These are phyloP conservation scores for Drosophila kikkawai DNA, from an alignment of 1,140 invertebrate species.

Conservation along the genomic window DNA sequence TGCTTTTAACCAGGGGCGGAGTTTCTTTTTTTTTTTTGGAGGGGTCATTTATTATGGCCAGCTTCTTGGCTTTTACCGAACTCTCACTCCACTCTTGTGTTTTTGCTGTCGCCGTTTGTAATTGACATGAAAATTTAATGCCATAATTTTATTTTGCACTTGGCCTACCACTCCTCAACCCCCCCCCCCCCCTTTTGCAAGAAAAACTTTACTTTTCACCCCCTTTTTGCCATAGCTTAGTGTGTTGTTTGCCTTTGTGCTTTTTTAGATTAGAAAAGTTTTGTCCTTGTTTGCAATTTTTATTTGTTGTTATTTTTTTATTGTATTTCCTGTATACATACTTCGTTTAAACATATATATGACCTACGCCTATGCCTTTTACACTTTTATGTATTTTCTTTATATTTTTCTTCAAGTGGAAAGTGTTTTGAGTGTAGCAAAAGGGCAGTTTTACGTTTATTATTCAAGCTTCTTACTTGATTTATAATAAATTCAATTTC, in stretches of 20 bases:
- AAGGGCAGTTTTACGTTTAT: constrained; percentile 8
- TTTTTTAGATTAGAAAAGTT: constrained; percentile 64
- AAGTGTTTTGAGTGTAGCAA: constrained; percentile 15
- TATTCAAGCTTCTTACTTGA: not conserved
- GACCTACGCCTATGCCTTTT: constrained; percentile 10
- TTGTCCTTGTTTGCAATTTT: constrained; percentile 54
- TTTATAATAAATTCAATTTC: not conserved
- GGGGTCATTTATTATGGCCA: constrained; percentile 56
- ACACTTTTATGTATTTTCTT: not conserved
- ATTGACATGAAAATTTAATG: constrained; percentile 68
- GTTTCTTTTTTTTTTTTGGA: not conserved
- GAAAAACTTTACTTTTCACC: not conserved
- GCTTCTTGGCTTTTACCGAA: constrained; percentile 32
- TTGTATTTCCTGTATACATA: constrained; percentile 13
- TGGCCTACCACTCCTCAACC: constrained; percentile 27
- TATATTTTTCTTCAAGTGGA: not conserved
- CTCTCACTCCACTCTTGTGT: not conserved
- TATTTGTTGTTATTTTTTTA: not conserved
- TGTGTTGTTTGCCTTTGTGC: constrained; percentile 28
- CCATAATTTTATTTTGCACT: constrained; percentile 65
- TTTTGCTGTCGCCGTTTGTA: constrained; percentile 52
- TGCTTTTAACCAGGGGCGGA: constrained; percentile 26
- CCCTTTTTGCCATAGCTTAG: constrained; percentile 9
- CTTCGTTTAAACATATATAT: constrained; percentile 16
- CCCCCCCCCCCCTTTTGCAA: not conserved